phyloP scores from a whole-genome alignment of 35 echinoderm and acorn worm genomes.

The Nesometra sesokonis region DNA sequence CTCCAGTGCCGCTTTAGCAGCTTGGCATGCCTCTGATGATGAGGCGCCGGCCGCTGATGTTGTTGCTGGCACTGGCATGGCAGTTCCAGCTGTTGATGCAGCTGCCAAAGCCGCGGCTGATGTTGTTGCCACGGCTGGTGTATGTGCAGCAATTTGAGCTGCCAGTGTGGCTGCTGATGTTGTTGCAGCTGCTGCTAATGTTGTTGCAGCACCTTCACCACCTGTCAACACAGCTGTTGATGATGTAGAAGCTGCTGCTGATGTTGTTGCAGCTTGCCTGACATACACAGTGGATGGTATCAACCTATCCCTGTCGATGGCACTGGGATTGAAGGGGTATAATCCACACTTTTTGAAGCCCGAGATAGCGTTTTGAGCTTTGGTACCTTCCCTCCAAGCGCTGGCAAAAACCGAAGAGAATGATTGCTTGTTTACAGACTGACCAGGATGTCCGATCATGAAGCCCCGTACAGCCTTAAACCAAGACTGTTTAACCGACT shows the following conservation, averaged over 20 bases:
- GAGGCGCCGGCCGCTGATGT: too few relatives aligned
- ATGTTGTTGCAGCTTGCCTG: not conserved
- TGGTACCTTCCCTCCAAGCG: constrained; percentile 1
- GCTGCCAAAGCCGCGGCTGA: too few relatives aligned
- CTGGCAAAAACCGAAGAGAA: constrained; percentile 21
- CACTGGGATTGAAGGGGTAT: constrained; percentile 4
- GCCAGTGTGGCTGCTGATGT: too few relatives aligned
- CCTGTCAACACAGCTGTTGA: too few relatives aligned
- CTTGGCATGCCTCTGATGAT: not conserved
- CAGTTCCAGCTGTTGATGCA: too few relatives aligned
- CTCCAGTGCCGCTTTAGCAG: not conserved
- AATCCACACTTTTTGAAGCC: constrained; percentile 19
- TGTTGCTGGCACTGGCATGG: too few relatives aligned
- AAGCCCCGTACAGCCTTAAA: not conserved
- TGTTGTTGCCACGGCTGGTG: too few relatives aligned
- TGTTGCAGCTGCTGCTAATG: too few relatives aligned
- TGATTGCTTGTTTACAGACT: constrained; percentile 39
- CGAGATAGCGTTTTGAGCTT: not conserved
- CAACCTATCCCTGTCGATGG: constrained; percentile 2
- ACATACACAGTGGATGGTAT: constrained; percentile 10
- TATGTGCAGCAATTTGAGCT: too few relatives aligned
- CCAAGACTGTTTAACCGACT: not conserved
- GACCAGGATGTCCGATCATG: constrained; percentile 18
- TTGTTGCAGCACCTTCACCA: too few relatives aligned
- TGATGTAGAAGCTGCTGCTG: too few relatives aligned